Evolutionary conservation across 1,140 invertebrate genomes (phyloP).

Genomic region (Anadara kagoshimensis): DNA sequence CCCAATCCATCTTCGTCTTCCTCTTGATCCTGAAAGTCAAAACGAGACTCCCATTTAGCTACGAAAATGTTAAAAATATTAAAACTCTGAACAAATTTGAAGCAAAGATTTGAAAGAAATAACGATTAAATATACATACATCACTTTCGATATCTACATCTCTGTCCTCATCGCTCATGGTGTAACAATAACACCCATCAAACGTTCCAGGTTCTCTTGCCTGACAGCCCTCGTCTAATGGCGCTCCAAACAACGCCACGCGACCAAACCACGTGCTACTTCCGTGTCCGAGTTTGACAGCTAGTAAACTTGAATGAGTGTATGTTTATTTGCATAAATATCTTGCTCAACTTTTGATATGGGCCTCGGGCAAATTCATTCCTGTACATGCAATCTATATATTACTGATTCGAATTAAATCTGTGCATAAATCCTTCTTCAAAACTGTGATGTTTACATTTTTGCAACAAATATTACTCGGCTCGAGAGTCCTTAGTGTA

Average conservation of each 20-base stretch:
- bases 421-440: no score
- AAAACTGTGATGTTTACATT: no score
- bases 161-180: conserved; percentile 91
- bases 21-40: conserved; percentile 59
- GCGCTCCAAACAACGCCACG: conserved; percentile 69
- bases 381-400: no score
- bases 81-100: neutral
- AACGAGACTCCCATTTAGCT: conserved; percentile 33
- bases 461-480: no score
- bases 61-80: conserved; percentile 12
- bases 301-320: no score
- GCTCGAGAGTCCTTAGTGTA: no score
- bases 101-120: neutral
- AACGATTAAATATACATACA: conserved; percentile 83
- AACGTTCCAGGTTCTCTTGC: conserved; percentile 3
- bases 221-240: conserved; percentile 55
- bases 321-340: no score
- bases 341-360: no score
- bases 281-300: no score
- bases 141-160: conserved; percentile 95
- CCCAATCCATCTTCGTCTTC: conserved; percentile 65
- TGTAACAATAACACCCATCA: conserved; percentile 38
- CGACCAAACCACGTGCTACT: conserved; percentile 61
- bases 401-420: no score
- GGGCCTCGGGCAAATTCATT: no score